Conservation (phyloP, 2,888 invertebrate species). For the Orthosia gracilis region DNA sequence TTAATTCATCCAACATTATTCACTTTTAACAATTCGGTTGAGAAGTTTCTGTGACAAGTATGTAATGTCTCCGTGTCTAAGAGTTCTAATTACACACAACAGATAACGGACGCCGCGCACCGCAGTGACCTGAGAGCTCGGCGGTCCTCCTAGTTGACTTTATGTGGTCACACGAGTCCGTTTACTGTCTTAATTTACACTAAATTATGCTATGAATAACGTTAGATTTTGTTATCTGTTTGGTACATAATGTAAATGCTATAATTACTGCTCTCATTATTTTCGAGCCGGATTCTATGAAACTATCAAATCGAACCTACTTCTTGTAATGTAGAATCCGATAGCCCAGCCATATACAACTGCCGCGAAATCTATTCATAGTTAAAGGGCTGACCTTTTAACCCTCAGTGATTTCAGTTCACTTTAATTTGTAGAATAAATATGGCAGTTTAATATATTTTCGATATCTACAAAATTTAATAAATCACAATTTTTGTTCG, state of each 20-base stretch:
- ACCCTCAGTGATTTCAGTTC: no score
- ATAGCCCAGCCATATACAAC: no score
- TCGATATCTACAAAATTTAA: no score
- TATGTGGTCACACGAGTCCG: slow-evolving; percentile 29
- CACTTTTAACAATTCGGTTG: slow-evolving; percentile 8
- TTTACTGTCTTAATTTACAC: slow-evolving; percentile 12
- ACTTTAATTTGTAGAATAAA: no score
- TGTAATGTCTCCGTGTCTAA: slow-evolving; percentile 4
- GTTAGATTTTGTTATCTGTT: not conserved
- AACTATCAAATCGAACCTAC: not conserved
- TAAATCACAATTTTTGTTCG: no score
- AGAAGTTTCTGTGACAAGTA: slow-evolving; percentile 19
- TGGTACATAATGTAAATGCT: not conserved
- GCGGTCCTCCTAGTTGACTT: slow-evolving; percentile 24
- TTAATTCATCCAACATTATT: slow-evolving; percentile 9
- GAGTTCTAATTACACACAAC: slow-evolving; percentile 39
- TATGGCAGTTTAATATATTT: no score
- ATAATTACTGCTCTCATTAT: not conserved
- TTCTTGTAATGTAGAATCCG: no score
- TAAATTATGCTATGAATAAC: slow-evolving; percentile 22
- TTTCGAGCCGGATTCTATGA: not conserved
- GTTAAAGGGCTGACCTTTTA: no score
- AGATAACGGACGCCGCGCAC: not conserved
- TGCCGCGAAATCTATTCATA: no score
- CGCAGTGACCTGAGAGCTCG: slow-evolving; percentile 6